These are phyloP conservation scores for Pavo muticus DNA, from an alignment of 2,113 vertebrate genomes.

Conservation along the genomic window DNA sequence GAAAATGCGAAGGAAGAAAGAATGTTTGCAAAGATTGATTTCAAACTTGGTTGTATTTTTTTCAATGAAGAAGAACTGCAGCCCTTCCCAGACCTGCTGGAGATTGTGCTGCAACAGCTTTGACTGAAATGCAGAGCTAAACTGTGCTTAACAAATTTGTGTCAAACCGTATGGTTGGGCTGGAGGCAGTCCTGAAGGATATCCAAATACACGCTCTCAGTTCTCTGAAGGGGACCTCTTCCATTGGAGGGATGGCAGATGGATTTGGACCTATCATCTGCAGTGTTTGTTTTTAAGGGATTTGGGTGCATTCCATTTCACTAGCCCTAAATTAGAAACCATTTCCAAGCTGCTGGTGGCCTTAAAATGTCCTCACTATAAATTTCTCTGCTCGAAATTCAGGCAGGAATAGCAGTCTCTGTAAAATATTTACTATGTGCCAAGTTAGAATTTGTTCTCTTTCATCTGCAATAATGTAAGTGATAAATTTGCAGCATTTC, in stretches of 20 bases:
- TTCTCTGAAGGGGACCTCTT: not conserved
- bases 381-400: not conserved
- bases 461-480: not conserved
- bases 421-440: not conserved
- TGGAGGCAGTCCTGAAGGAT: not conserved
- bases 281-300: not conserved
- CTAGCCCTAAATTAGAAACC: not conserved
- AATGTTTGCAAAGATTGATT: not conserved
- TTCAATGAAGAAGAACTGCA: not conserved
- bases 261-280: not conserved
- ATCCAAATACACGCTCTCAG: rapidly evolving
- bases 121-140: not conserved
- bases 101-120: not conserved
- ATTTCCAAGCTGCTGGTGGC: not conserved
- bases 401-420: not conserved
- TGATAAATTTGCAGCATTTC: not conserved
- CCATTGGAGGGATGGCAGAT: not conserved
- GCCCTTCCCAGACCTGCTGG: not conserved
- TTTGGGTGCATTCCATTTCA: constrained; percentile 14
- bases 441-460: not conserved
- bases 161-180: not conserved
- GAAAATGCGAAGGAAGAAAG: not conserved
- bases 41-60: not conserved
- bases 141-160: not conserved
- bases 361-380: not conserved